These are phyloP conservation scores for Acanthosepion lycidas DNA, from an alignment of 2,888 invertebrate species.

Conservation along the genomic window DNA sequence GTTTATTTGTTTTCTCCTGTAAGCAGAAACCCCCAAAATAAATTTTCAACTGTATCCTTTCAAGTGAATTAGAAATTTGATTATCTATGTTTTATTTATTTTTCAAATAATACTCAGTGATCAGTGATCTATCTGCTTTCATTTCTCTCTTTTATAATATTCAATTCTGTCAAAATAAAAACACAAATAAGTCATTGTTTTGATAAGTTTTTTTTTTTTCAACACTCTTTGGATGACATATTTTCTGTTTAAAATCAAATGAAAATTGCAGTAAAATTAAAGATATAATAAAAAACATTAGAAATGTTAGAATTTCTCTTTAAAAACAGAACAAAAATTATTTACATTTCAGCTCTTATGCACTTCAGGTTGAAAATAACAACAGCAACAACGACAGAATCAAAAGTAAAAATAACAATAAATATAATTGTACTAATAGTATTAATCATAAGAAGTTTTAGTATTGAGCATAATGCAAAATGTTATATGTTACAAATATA, in stretches of 20 bases:
- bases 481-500: background rate
- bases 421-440: background rate
- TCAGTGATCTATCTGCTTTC: background rate
- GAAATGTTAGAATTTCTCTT: too few relatives aligned
- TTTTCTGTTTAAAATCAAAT: background rate
- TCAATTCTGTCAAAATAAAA: background rate
- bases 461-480: background rate
- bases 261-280: background rate
- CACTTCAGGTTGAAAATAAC: background rate
- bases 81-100: background rate
- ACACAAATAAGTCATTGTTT: background rate
- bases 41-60: too few relatives aligned
- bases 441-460: background rate
- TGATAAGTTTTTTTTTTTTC: background rate
- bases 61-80: background rate
- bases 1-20: too few relatives aligned
- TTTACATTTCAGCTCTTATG: background rate
- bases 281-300: background rate
- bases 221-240: slow-evolving; percentile 37
- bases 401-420: background rate
- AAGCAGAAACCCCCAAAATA: too few relatives aligned
- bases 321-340: too few relatives aligned
- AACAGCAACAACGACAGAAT: background rate
- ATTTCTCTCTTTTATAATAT: background rate
- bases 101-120: background rate